Evolutionary conservation across 1,140 invertebrate genomes (phyloP), one percentile per base, ranked within the genome.

Genomic region (Colletes gigas): DNA sequence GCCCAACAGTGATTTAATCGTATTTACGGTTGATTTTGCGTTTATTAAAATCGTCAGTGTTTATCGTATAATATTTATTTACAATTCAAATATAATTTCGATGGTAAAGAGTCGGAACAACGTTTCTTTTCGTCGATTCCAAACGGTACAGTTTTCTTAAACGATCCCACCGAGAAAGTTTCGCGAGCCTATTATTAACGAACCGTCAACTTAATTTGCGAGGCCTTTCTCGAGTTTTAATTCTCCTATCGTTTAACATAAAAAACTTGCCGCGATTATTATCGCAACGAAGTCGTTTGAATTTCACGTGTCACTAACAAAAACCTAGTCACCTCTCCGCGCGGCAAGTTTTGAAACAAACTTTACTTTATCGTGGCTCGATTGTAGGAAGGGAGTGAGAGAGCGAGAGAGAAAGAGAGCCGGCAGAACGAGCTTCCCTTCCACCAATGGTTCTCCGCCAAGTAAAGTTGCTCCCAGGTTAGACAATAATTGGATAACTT

Each of bases 401-500:
- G 30, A 30, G 30, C 2, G 90, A 74, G 66, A 66, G 80, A 55
- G 73, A 70, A 82, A 78, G 73, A 78, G 78, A 83, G 85, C 78
- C 86, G 83, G 78, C 78, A 85, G 84, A 84, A 83, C 83, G 87
- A 83, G 89, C 83, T 81, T 87, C 68, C 57, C 83, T 77, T 67
- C 82, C 84, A 65, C 81, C 86, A 84, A 83, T 82, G 74, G 83
- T 89, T 84, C 87, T 85, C 84, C 77, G 84, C 79, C 87, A 89
- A 90, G 92, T 89, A 91, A 93, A 93, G 91, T 93, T 93, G 92
- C 92, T 92, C 89, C 90, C 92, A 92, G 93, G 92, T 92, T 93
- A 93, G 92, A 93, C 92, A 93, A 93, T 93, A 93, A 93, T 93
- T 93, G 92, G 92, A 93, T 93, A 93, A 93, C 89, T 93, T 93